Evolutionary conservation across 2,113 vertebrate genomes (phyloP).

Genomic region (Verasper variegatus): DNA sequence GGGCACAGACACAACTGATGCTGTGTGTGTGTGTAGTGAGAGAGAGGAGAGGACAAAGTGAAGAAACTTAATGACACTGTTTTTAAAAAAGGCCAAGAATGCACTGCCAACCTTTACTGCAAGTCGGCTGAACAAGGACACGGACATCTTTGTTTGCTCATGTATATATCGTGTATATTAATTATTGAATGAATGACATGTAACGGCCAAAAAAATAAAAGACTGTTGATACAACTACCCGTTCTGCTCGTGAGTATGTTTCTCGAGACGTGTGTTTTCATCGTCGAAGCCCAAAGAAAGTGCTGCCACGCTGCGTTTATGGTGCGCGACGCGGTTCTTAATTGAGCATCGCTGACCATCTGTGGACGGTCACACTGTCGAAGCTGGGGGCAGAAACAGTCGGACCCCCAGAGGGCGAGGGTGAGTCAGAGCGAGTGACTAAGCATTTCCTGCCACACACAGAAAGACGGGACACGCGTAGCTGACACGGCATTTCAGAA

Average conservation of each 20-base stretch:
- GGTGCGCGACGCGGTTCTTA: conserved; percentile 29
- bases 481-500: neutral
- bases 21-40: neutral
- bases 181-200: conserved; percentile 66
- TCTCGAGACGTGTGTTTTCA: conserved; percentile 1
- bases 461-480: neutral
- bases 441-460: conserved; percentile 60
- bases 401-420: neutral
- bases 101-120: conserved; percentile 75
- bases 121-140: conserved; percentile 55
- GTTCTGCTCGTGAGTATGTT: neutral
- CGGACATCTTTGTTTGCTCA: conserved; percentile 55
- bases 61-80: conserved; percentile 54
- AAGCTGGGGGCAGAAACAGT: conserved; percentile 57
- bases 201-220: conserved; percentile 78
- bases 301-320: conserved; percentile 52
- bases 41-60: neutral
- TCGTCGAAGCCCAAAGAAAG: neutral
- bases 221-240: conserved; percentile 59
- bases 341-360: conserved; percentile 58
- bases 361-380: conserved; percentile 29
- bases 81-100: conserved; percentile 60
- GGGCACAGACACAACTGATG: neutral
- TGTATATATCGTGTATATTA: conserved; percentile 80
- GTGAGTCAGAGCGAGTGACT: conserved; percentile 67